Evolutionary conservation across 1,140 invertebrate genomes (phyloP), one percentile per base, ranked within the genome.

Genomic region (Pseudachorutes palmiensis): DNA sequence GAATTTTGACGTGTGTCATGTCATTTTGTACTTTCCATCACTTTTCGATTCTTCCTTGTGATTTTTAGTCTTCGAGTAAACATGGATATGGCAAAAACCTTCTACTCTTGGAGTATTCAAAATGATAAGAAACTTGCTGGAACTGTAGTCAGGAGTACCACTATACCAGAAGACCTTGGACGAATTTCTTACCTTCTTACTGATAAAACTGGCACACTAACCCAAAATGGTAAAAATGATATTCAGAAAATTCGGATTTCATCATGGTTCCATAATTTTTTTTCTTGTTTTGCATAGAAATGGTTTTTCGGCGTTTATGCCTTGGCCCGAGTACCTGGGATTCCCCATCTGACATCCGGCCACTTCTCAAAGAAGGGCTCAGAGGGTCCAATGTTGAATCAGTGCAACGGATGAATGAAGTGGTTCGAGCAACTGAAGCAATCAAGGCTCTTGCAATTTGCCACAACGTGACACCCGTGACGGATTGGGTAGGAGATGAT

Each of bases 381-480:
- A 62, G 70, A 57, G 57, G 48, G 61, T 24, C 48, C 48, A 16
- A 26, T 14, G 9, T 12, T 30, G 22, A 12, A n/a, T 19, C 55
- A 61, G 51, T 28, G n/a, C 19, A 69, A 30, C 36, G 68, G 45
- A 30, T 68, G 1, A 69, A 66, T 0, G 88, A 90, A 72, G 85
- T 87, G 51, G 90, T 87, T 48, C 82, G 92, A 48, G 87, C 96
- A 86, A 82, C 69, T 29, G 90, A 97, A 74, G 92, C 93, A 0
- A 92, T 99, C 3, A 87, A 92, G 74, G 94, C 96, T 0, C 79
- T 99, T 16, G 95, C 96, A 0, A 79, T 99, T 2, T 99, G 97
- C 80, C 97, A 99, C 78, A 99, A 99, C 80, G 97, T 99, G 0
- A 99, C 97, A 0, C 97, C 97, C 0, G 93, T 98, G 2, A 93